Percentiles rank a stretch among this genome's conserved stretches.
These are phyloP conservation scores for Bimastos eiseni DNA, from an alignment of 2,888 invertebrate genomes.

Conservation along the genomic window DNA sequence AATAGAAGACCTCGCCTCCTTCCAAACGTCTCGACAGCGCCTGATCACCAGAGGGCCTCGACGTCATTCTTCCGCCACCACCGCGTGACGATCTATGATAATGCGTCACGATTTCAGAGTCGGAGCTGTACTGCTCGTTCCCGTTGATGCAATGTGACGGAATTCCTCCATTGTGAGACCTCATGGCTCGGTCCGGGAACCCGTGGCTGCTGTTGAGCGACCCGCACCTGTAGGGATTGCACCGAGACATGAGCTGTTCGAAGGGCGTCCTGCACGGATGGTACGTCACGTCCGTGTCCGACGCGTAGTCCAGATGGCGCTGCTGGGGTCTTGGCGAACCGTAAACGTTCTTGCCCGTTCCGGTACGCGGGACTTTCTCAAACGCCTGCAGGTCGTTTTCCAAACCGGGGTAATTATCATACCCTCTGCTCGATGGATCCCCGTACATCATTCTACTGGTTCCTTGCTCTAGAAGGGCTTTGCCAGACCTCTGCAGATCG, in stretches of 20 bases:
- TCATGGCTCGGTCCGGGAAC: slow-evolving; percentile 40
- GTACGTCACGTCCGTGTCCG: slow-evolving; percentile 39
- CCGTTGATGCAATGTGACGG: slow-evolving; percentile 14
- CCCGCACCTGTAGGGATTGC: not conserved
- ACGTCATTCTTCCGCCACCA: not conserved
- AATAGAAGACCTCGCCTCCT: not conserved
- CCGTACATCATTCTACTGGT: not conserved
- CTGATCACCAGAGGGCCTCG: not conserved
- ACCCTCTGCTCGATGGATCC: not conserved
- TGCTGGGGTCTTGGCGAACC: not conserved
- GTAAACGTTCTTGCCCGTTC: not conserved
- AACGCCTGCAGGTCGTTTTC: not conserved
- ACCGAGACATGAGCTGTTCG: slow-evolving; percentile 23
- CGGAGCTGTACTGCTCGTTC: slow-evolving; percentile 75
- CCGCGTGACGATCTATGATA: slow-evolving; percentile 25
- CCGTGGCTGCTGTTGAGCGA: slow-evolving; percentile 10
- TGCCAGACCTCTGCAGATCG: not conserved
- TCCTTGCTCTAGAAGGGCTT: not conserved
- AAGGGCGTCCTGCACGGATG: not conserved
- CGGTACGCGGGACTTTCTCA: not conserved
- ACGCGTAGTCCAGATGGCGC: slow-evolving; percentile 40
- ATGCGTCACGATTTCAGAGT: slow-evolving; percentile 74
- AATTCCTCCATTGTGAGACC: slow-evolving; percentile 6
- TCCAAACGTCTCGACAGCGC: not conserved
- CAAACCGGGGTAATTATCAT: not conserved